A percentile compares a stretch with the other conserved stretches of the same genome.
These are phyloP conservation scores for Tretioscincus oriximinensis DNA, from an alignment of 2,113 vertebrate genomes.

Conservation along the genomic window DNA sequence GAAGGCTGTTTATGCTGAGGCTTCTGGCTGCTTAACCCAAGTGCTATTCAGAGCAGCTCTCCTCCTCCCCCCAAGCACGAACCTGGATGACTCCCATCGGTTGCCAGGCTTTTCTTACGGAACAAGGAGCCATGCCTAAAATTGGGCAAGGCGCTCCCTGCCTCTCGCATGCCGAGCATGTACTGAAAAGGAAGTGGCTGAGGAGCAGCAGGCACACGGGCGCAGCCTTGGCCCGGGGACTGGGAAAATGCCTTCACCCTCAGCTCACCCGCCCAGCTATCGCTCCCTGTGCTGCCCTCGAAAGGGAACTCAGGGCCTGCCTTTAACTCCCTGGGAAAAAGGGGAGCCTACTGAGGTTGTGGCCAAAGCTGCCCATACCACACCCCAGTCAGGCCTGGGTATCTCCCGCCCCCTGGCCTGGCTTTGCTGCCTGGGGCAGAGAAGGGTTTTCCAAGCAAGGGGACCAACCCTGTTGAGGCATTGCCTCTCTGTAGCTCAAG, in stretches of 20 bases:
- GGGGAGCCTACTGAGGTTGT: too few relatives aligned
- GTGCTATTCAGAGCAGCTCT: conserved; percentile 60
- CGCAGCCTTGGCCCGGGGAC: not conserved
- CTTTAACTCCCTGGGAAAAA: too few relatives aligned
- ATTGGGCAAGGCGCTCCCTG: conserved; percentile 61
- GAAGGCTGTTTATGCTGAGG: too few relatives aligned
- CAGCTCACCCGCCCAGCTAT: not conserved
- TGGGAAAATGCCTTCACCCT: not conserved
- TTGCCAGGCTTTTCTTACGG: conserved; percentile 57
- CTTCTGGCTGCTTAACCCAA: conserved; percentile 66
- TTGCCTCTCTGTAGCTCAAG: too few relatives aligned
- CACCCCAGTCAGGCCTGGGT: not conserved
- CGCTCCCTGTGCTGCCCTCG: too few relatives aligned
- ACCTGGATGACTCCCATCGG: conserved; percentile 59
- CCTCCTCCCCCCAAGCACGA: conserved; percentile 38
- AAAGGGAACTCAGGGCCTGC: too few relatives aligned
- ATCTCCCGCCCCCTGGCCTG: not conserved
- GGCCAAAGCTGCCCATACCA: not conserved
- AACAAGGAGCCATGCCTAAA: conserved; percentile 67
- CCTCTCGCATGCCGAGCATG: conserved; percentile 33
- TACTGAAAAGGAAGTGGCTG: conserved; percentile 36
- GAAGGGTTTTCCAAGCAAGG: too few relatives aligned
- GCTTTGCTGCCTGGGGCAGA: too few relatives aligned
- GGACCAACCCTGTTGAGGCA: too few relatives aligned
- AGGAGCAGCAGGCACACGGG: not conserved